Evolutionary conservation across 1,140 invertebrate genomes (phyloP).

Genomic region (Planococcus citri): DNA sequence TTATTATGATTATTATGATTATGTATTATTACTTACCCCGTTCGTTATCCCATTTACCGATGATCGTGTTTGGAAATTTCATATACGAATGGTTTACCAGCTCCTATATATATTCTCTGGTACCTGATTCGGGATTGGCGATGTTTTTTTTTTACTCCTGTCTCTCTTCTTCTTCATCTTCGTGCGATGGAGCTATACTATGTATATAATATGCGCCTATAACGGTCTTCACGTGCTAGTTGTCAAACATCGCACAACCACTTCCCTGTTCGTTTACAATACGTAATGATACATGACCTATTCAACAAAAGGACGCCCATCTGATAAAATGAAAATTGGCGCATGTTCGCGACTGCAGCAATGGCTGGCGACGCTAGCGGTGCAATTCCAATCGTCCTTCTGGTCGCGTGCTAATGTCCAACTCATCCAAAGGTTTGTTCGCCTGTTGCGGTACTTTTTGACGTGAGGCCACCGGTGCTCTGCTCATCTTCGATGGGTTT

Average conservation of each 20-base stretch:
- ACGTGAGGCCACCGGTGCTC: no score
- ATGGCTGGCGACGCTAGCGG: background rate
- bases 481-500: no score
- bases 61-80: background rate
- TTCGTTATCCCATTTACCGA: constrained; percentile 4
- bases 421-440: no score
- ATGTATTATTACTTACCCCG: constrained; percentile 8
- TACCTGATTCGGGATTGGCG: background rate
- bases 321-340: constrained; percentile 5
- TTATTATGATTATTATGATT: constrained; percentile 13
- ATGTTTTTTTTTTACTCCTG: background rate
- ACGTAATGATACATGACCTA: background rate
- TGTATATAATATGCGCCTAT: background rate
- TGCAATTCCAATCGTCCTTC: background rate
- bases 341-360: background rate
- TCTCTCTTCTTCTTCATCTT: no score
- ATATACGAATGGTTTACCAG: background rate
- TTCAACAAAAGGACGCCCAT: background rate
- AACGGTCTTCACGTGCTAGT: constrained; percentile 17
- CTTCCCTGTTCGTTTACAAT: background rate
- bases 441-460: no score
- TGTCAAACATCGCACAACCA: constrained; percentile 12
- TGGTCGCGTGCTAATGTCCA: background rate
- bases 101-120: background rate
- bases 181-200: no score